phyloP scores from a whole-genome alignment of 2,113 vertebrate species.

The Chaetura pelagica region DNA sequence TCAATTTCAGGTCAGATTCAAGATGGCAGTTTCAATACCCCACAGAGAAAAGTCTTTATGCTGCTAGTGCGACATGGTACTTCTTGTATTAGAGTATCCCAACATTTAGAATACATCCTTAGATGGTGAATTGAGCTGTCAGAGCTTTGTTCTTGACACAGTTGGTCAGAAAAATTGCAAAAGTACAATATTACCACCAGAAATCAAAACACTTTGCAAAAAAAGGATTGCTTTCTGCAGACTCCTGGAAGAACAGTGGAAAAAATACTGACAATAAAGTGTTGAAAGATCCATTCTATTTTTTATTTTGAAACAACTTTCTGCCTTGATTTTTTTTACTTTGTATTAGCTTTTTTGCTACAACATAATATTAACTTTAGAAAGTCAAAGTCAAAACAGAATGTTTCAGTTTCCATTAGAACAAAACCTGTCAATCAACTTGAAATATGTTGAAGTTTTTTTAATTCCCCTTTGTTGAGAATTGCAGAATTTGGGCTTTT shows the following conservation, averaged over 20 bases:
- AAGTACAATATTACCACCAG: not conserved
- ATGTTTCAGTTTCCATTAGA: not conserved
- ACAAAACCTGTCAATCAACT: conserved; percentile 19
- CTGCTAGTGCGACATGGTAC: not conserved
- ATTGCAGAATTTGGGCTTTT: not conserved
- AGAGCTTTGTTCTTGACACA: not conserved
- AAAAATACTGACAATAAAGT: not conserved
- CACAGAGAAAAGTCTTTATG: not conserved
- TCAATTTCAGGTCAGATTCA: not conserved
- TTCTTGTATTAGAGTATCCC: not conserved
- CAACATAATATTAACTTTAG: not conserved
- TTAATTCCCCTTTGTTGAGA: not conserved
- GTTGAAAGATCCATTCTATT: not conserved
- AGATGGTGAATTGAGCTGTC: not conserved
- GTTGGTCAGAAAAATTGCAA: not conserved
- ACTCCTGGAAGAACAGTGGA: not conserved
- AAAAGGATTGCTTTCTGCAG: not conserved
- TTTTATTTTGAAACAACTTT: conserved; percentile 23
- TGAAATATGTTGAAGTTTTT: not conserved
- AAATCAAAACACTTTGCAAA: not conserved
- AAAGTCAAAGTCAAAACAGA: conserved; percentile 10
- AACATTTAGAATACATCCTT: not conserved
- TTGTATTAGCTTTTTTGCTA: not conserved
- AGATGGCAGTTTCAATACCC: not conserved
- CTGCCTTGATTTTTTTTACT: not conserved